A percentile compares a stretch with the other conserved stretches of the same genome.
These are phyloP conservation scores for Pseudococcus longispinus DNA, from an alignment of 2,888 invertebrate species.

Conservation along the genomic window DNA sequence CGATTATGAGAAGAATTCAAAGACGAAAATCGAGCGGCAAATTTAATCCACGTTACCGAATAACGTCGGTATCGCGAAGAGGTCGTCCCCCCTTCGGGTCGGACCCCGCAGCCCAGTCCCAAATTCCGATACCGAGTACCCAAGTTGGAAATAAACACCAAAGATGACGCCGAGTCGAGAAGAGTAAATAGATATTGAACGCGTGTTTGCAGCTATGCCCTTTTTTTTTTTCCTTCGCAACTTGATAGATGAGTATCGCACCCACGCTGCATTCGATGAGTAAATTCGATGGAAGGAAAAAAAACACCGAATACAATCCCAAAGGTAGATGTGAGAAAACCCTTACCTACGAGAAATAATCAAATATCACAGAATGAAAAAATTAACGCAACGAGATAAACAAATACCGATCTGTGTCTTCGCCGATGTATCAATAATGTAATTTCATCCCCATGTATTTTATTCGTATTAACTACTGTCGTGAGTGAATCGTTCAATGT, in stretches of 20 bases:
- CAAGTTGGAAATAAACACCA: not conserved
- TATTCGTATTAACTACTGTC: not conserved
- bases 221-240: not conserved
- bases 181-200: not conserved
- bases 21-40: slow-evolving; percentile 57
- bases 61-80: not conserved
- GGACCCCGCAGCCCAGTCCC: not conserved
- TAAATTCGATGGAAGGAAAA: not conserved
- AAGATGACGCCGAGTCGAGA: not conserved
- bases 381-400: not conserved
- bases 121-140: not conserved
- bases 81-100: not conserved
- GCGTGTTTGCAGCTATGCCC: not conserved
- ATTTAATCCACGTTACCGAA: not conserved
- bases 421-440: not conserved
- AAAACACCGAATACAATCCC: not conserved
- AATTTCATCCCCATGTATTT: not conserved
- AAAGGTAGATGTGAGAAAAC: not conserved
- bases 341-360: not conserved
- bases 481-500: not conserved
- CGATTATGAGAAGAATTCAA: not conserved
- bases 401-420: not conserved
- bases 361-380: not conserved
- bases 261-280: not conserved
- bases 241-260: not conserved